A percentile compares a stretch with the other conserved stretches of the same genome.
Evolutionary conservation across 2,797 vertebrate genomes (phyloP).

Genomic region (Leptodactylus fallax): DNA sequence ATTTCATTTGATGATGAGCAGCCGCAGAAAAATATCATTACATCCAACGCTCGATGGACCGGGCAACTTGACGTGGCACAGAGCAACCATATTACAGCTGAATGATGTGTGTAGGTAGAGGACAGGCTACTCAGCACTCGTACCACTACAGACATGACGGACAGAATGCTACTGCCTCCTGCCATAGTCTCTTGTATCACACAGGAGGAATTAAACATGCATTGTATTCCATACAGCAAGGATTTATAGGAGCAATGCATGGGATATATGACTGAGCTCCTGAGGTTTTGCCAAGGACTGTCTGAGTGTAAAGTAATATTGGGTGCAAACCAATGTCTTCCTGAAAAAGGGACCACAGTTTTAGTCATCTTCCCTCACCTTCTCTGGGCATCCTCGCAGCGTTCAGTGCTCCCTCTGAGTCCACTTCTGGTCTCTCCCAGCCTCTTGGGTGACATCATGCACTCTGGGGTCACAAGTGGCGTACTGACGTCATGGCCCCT

Average conservation of each 20-base stretch:
- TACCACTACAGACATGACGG: slow-evolving; percentile 9
- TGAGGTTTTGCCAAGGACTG: too few relatives aligned
- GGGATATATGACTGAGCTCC: too few relatives aligned
- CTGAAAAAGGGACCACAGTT: too few relatives aligned
- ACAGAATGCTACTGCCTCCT: neutral
- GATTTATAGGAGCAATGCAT: neutral
- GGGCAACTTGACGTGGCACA: neutral
- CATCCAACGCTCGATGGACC: neutral
- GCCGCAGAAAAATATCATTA: slow-evolving; percentile 32
- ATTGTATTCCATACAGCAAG: neutral
- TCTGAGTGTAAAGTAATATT: too few relatives aligned
- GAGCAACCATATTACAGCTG: slow-evolving; percentile 7
- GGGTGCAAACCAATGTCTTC: too few relatives aligned
- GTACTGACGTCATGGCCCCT: too few relatives aligned
- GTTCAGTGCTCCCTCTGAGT: too few relatives aligned
- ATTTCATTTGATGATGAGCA: slow-evolving; percentile 34
- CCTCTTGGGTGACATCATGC: too few relatives aligned
- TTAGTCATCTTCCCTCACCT: too few relatives aligned
- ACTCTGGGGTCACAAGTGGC: too few relatives aligned
- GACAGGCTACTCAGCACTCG: neutral
- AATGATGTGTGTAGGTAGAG: neutral
- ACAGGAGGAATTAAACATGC: neutral
- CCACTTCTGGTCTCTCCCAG: too few relatives aligned
- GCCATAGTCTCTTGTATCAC: neutral
- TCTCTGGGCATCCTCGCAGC: too few relatives aligned